These are phyloP conservation scores for Sebastes diploproa DNA, from an alignment of 2,797 vertebrate genomes.

Conservation along the genomic window DNA sequence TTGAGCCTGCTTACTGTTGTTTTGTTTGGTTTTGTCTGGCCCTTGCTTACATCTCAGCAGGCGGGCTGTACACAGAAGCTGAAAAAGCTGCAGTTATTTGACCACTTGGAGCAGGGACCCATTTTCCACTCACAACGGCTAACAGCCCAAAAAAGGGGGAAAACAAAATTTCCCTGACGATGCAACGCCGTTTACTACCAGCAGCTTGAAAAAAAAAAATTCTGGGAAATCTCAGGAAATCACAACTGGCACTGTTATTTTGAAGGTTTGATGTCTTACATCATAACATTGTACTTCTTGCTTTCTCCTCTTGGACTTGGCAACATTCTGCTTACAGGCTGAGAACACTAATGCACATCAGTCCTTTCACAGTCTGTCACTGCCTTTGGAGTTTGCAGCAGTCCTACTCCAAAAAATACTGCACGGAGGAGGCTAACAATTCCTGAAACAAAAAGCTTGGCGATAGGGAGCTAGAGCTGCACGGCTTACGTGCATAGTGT, in stretches of 20 bases:
- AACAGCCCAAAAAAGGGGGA: conserved; percentile 20
- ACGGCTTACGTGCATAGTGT: background rate
- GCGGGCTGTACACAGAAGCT: conserved; percentile 74
- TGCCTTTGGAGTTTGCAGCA: conserved; percentile 34
- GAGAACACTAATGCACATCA: conserved; percentile 67
- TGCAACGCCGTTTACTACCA: conserved; percentile 55
- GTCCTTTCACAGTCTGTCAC: conserved; percentile 62
- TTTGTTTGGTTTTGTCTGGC: conserved; percentile 63
- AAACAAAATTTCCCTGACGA: conserved; percentile 43
- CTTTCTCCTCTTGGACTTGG: conserved; percentile 45
- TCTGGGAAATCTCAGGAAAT: conserved; percentile 76
- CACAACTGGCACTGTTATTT: conserved; percentile 74
- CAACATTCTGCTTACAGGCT: conserved; percentile 56
- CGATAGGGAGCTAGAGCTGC: background rate
- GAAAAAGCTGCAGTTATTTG: conserved; percentile 62
- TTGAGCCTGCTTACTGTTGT: conserved; percentile 51
- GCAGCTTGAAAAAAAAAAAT: conserved; percentile 42
- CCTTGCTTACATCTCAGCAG: conserved; percentile 65
- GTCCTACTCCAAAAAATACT: conserved; percentile 27
- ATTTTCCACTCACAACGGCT: conserved; percentile 67
- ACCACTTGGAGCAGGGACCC: conserved; percentile 58
- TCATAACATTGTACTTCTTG: conserved; percentile 69
- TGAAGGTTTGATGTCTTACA: conserved; percentile 72
- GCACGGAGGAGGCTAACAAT: background rate
- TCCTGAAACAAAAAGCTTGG: conserved; percentile 13